These are phyloP conservation scores for Otis tarda DNA, from an alignment of 2,113 vertebrate species.

Conservation along the genomic window DNA sequence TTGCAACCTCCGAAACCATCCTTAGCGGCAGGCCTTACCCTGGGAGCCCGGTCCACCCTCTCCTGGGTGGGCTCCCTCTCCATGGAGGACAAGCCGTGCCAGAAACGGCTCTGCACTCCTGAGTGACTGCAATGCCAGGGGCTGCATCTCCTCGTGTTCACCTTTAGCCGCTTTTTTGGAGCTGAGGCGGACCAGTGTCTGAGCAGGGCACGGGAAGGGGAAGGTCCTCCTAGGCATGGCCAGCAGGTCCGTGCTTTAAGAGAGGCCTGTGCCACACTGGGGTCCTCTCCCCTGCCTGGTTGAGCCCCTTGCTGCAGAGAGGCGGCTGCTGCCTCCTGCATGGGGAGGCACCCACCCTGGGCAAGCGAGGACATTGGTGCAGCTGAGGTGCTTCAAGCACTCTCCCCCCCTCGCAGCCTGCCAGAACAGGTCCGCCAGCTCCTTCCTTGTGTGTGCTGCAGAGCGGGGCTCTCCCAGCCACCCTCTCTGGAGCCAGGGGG, in stretches of 20 bases:
- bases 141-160: fast-evolving
- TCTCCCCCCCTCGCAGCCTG: background rate
- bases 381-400: background rate
- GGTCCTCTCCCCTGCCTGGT: background rate
- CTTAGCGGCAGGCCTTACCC: background rate
- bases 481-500: background rate
- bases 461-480: background rate
- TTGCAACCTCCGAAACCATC: background rate
- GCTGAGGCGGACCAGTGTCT: fast-evolving
- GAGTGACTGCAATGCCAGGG: background rate
- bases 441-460: fast-evolving
- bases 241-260: background rate
- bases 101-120: fast-evolving
- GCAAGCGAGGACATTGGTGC: fast-evolving
- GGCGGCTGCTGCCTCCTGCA: background rate
- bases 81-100: background rate
- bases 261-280: background rate
- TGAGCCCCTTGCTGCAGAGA: background rate
- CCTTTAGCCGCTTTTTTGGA: background rate
- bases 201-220: background rate
- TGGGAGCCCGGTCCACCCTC: background rate
- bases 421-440: background rate
- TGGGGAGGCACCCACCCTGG: fast-evolving
- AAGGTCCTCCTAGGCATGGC: fast-evolving
- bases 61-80: fast-evolving